Evolutionary conservation across 2,888 invertebrate genomes (phyloP).

Genomic region (Leptothorax acervorum): DNA sequence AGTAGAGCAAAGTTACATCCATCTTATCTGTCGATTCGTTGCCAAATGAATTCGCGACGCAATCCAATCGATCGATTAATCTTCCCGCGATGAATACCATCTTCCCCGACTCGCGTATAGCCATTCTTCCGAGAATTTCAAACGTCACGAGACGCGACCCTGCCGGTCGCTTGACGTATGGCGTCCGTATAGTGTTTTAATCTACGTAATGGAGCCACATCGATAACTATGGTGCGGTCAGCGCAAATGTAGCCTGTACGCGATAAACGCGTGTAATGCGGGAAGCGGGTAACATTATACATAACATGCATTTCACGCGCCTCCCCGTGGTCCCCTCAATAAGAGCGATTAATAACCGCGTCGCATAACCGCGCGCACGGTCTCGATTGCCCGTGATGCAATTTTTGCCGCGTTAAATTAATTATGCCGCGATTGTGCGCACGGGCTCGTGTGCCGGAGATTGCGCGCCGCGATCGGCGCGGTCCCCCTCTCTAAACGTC

Average conservation of each 20-base stretch:
- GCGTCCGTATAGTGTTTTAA: conserved; percentile 9
- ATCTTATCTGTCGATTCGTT: conserved; percentile 70
- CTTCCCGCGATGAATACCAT: conserved; percentile 42
- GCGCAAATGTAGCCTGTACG: background rate
- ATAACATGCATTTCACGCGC: background rate
- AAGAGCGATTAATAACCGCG: conserved; percentile 28
- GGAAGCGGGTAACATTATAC: background rate
- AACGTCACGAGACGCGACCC: background rate
- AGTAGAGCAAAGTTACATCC: conserved; percentile 35
- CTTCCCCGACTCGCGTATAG: background rate
- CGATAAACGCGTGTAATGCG: background rate
- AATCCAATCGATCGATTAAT: conserved; percentile 63
- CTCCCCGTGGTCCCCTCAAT: no score
- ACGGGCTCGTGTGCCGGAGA: background rate
- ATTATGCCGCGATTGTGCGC: conserved; percentile 3
- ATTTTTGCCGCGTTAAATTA: conserved; percentile 26
- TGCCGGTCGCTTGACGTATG: background rate
- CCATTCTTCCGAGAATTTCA: conserved; percentile 6
- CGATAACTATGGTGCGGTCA: background rate
- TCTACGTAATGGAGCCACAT: conserved; percentile 6
- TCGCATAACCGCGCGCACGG: background rate
- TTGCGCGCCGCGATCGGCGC: conserved; percentile 1
- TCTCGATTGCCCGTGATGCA: background rate
- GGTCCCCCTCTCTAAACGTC: background rate
- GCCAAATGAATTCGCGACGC: conserved; percentile 70